Conservation (phyloP, 2,113 vertebrate species). For the Rhadina sibilatrix region DNA sequence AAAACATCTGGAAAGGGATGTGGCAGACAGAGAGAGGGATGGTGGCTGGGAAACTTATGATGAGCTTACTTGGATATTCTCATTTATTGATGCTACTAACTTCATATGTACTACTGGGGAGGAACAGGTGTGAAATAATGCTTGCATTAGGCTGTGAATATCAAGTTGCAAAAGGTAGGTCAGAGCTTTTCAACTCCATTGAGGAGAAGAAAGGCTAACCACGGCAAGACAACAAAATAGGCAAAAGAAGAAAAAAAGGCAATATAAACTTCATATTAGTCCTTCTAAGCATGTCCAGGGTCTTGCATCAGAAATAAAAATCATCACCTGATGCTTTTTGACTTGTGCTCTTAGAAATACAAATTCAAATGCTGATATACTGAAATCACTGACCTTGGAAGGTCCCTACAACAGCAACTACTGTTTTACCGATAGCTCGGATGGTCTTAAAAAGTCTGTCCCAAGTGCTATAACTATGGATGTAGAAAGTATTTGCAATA, state of each 20-base stretch:
- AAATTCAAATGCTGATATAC: not conserved
- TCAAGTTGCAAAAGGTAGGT: not conserved
- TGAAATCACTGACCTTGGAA: not conserved
- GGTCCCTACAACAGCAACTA: not conserved
- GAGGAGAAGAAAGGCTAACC: not conserved
- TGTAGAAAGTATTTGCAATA: not conserved
- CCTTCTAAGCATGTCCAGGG: not conserved
- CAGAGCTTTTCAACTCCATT: not conserved
- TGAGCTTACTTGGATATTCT: not conserved
- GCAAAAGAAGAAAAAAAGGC: not conserved
- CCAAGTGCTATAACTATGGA: not conserved
- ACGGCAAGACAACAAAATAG: not conserved
- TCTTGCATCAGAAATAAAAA: not conserved
- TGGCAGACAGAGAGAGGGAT: not conserved
- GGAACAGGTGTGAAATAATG: not conserved
- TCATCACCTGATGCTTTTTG: not conserved
- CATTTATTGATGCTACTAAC: not conserved
- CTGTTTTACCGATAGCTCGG: not conserved
- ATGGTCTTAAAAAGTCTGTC: not conserved
- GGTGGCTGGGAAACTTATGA: not conserved
- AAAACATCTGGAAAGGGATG: not conserved
- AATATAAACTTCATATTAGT: not conserved
- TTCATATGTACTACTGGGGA: not conserved
- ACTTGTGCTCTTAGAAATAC: not conserved
- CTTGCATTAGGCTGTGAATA: not conserved